Percentiles rank a stretch among this genome's conserved stretches.
phyloP scores from a whole-genome alignment of 1,140 invertebrate genomes.

The Pararge aegeria region DNA sequence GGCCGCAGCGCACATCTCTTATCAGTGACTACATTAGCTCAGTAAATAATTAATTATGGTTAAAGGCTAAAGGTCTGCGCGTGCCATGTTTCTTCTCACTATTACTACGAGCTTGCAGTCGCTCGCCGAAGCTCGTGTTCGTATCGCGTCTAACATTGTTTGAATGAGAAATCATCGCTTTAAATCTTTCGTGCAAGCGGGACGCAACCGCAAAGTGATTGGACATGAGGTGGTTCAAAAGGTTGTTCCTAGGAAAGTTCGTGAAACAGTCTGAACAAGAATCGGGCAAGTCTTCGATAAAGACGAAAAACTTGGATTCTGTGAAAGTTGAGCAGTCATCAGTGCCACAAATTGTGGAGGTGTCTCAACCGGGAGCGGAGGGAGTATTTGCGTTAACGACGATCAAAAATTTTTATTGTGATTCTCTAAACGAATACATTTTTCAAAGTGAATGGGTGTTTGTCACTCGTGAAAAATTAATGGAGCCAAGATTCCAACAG shows the following conservation, averaged over 20 bases:
- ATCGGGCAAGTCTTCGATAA: constrained; percentile 7
- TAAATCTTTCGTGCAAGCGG: constrained; percentile 81
- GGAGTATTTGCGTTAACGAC: constrained; percentile 63
- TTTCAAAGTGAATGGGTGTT: constrained; percentile 68
- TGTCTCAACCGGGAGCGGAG: constrained; percentile 20
- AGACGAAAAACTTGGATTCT: constrained; percentile 27
- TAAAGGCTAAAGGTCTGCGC: constrained; percentile 73
- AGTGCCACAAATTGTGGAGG: constrained; percentile 26
- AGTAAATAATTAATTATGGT: constrained; percentile 71
- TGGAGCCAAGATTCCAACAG: constrained; percentile 58
- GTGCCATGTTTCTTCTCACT: constrained; percentile 54
- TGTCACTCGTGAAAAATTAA: constrained; percentile 48
- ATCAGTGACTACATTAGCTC: constrained; percentile 56
- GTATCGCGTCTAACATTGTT: constrained; percentile 45
- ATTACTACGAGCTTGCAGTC: constrained; percentile 34
- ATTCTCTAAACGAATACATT: constrained; percentile 54
- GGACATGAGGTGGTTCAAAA: constrained; percentile 83
- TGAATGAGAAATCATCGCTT: constrained; percentile 83
- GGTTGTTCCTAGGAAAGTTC: constrained; percentile 78
- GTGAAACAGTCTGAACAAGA: constrained; percentile 58
- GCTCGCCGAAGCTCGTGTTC: constrained; percentile 37
- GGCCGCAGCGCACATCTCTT: constrained; percentile 57
- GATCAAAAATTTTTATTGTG: constrained; percentile 60
- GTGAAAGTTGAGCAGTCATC: constrained; percentile 22
- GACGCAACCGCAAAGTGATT: constrained; percentile 80